Conservation (phyloP, 2,888 invertebrate species). For the Horisme vitalbata region DNA sequence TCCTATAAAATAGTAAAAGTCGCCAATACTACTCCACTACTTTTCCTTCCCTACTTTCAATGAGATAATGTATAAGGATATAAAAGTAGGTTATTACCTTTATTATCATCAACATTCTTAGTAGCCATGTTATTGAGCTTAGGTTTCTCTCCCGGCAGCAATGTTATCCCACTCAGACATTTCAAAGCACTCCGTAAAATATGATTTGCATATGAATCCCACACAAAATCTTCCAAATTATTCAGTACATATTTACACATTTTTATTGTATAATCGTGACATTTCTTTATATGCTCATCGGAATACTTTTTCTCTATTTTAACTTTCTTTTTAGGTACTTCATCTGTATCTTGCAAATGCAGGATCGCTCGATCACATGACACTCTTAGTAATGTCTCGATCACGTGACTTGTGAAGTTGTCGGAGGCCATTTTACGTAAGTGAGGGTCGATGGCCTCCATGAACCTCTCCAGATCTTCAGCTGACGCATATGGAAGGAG, state of each 20-base stretch:
- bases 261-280: conserved; percentile 86
- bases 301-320: conserved; percentile 63
- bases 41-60: too few relatives aligned
- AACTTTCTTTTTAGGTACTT: conserved; percentile 52
- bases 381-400: conserved; percentile 86
- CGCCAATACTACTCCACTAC: too few relatives aligned
- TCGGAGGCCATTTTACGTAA: conserved; percentile 89
- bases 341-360: conserved; percentile 46
- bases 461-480: conserved; percentile 84
- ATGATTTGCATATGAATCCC: conserved; percentile 90
- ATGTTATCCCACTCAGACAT: conserved; percentile 86
- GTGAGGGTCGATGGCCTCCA: conserved; percentile 84
- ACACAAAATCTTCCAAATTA: conserved; percentile 92
- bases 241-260: conserved; percentile 90
- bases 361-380: conserved; percentile 79
- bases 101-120: conserved; percentile 48
- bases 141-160: conserved; percentile 72
- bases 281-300: conserved; percentile 77
- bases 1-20: too few relatives aligned
- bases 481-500: conserved; percentile 86
- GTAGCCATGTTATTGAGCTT: conserved; percentile 63
- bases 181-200: conserved; percentile 88
- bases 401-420: conserved; percentile 90
- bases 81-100: too few relatives aligned
- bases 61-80: too few relatives aligned